phyloP scores from a whole-genome alignment of 2,888 invertebrate species.

The Coenonympha glycerion region DNA sequence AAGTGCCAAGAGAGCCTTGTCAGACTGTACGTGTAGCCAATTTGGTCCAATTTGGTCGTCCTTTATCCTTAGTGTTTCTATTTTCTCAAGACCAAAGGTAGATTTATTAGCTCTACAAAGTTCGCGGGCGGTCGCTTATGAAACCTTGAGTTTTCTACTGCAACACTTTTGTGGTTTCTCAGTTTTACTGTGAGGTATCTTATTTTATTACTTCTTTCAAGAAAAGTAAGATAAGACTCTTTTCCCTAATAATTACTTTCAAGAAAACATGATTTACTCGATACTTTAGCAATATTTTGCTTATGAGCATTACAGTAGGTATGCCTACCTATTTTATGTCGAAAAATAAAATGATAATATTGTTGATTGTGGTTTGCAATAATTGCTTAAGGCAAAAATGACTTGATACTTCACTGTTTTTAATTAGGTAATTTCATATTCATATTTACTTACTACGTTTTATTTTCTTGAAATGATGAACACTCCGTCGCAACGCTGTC shows the following conservation, averaged over 20 bases:
- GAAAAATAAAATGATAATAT: too few species aligned
- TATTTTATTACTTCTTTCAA: not conserved
- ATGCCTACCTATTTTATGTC: too few species aligned
- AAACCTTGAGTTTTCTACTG: constrained; percentile 20
- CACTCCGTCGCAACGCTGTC: too few species aligned
- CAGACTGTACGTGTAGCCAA: not conserved
- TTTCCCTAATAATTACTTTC: not conserved
- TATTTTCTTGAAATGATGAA: too few species aligned
- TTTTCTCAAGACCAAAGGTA: constrained; percentile 7
- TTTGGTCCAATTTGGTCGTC: not conserved
- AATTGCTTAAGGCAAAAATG: too few species aligned
- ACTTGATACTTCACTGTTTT: too few species aligned
- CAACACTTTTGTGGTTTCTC: constrained; percentile 17
- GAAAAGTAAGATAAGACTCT: not conserved
- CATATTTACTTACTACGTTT: too few species aligned
- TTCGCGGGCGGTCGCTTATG: constrained; percentile 13
- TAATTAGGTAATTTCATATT: too few species aligned
- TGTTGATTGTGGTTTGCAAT: too few species aligned
- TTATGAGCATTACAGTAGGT: too few species aligned
- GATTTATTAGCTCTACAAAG: constrained; percentile 16
- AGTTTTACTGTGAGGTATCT: constrained; percentile 7
- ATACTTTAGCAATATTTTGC: not conserved
- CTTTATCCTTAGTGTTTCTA: constrained; percentile 7
- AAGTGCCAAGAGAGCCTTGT: too few species aligned
- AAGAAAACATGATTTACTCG: not conserved